phyloP scores from a whole-genome alignment of 2,113 vertebrate genomes.

The Furnarius figulus region DNA sequence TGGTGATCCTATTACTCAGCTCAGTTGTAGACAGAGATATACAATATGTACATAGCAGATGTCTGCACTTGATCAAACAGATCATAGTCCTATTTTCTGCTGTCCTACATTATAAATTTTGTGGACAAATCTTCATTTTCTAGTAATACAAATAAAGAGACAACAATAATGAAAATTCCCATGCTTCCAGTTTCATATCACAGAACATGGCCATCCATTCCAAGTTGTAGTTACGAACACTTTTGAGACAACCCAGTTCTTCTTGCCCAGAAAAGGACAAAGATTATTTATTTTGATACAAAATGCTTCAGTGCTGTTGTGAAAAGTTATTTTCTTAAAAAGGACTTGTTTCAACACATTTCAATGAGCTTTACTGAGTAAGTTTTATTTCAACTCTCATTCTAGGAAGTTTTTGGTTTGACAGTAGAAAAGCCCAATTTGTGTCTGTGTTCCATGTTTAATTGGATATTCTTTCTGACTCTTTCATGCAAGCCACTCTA shows the following conservation, averaged over 20 bases:
- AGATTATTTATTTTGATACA: not conserved
- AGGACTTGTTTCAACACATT: slow-evolving; percentile 3
- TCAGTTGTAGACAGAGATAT: not conserved
- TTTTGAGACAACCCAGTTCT: not conserved
- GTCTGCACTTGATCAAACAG: not conserved
- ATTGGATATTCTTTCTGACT: not conserved
- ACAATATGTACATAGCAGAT: not conserved
- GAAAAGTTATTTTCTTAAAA: not conserved
- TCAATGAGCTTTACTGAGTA: not conserved
- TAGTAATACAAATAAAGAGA: not conserved
- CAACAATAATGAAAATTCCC: not conserved
- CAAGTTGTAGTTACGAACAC: not conserved
- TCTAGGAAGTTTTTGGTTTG: not conserved
- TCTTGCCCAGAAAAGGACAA: slow-evolving; percentile 27
- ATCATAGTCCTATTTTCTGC: not conserved
- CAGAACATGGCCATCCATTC: not conserved
- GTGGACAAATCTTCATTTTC: not conserved
- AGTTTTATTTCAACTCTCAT: not conserved
- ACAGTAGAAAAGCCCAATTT: not conserved
- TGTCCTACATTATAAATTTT: not conserved
- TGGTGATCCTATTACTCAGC: not conserved
- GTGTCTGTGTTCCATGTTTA: not conserved
- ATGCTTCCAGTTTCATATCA: not conserved
- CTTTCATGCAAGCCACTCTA: not conserved
- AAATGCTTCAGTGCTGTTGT: not conserved